Conservation (phyloP, 2,797 vertebrate genomes). For the Oreonectes daqikongensis region DNA sequence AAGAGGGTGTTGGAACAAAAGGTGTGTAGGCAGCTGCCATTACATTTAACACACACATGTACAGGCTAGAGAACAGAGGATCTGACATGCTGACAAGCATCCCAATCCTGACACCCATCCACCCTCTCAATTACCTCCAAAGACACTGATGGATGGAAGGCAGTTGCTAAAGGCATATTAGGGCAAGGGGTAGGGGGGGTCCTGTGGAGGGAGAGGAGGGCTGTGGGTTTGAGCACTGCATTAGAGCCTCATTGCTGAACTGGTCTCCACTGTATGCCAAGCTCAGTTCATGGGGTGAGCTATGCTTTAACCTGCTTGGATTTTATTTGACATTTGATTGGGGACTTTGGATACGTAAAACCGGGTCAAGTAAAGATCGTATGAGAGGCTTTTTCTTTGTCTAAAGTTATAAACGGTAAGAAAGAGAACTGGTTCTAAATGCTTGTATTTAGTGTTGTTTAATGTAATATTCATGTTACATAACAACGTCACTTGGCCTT, state of each 20-base stretch:
- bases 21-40: constrained; percentile 76
- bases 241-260: constrained; percentile 67
- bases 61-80: constrained; percentile 51
- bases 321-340: constrained; percentile 27
- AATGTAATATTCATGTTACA: neutral
- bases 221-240: constrained; percentile 49
- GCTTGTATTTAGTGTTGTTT: neutral
- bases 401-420: constrained; percentile 30
- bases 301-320: constrained; percentile 55
- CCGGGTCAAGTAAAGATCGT: neutral
- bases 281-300: constrained; percentile 54
- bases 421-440: neutral
- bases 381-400: constrained; percentile 6
- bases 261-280: constrained; percentile 66
- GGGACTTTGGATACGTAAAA: constrained; percentile 16
- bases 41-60: constrained; percentile 54
- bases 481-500: neutral
- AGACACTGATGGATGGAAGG: constrained; percentile 76
- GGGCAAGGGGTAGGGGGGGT: constrained; percentile 73
- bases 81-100: constrained; percentile 61
- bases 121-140: constrained; percentile 56
- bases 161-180: constrained; percentile 81
- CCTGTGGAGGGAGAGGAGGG: constrained; percentile 58
- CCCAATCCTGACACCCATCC: constrained; percentile 56
- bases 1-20: constrained; percentile 71